Evolutionary conservation across 53 echinoderm and acorn worm genomes (phyloP).

Genomic region (Hippasteria phrygiana): DNA sequence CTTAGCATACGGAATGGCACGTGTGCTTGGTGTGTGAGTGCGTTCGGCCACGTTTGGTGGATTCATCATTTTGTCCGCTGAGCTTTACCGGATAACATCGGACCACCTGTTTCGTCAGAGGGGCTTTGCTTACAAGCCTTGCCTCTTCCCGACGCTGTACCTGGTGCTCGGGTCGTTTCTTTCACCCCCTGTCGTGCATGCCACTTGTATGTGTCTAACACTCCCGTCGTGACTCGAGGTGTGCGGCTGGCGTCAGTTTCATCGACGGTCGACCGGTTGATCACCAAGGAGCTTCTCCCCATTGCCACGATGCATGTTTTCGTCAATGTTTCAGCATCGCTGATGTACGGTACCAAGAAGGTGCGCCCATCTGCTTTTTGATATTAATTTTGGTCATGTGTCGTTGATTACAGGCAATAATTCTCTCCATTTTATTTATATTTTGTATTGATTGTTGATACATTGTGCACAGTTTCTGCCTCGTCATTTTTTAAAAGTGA

Average conservation of each 20-base stretch:
- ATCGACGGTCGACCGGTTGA: not conserved
- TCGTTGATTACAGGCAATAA: not conserved
- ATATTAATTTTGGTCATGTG: not conserved
- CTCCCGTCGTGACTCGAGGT: not conserved
- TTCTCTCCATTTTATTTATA: no score
- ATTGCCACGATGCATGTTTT: conserved; percentile 82
- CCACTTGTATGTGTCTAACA: not conserved
- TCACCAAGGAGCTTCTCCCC: not conserved
- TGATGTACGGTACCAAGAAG: conserved; percentile 77
- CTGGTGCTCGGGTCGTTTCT: not conserved
- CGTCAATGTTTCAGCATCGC: conserved; percentile 85
- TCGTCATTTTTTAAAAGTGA: no score
- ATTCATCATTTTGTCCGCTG: not conserved
- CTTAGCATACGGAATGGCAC: conserved; percentile 14
- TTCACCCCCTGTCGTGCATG: not conserved
- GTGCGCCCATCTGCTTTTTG: not conserved
- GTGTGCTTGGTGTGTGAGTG: not conserved
- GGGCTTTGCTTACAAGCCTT: not conserved
- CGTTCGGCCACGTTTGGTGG: not conserved
- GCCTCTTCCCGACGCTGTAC: not conserved
- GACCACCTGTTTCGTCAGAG: conserved; percentile 10
- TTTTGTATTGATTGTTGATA: no score
- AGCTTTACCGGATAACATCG: not conserved
- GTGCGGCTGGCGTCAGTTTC: not conserved
- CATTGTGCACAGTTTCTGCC: no score